Base-by-base conservation (phyloP, 2,797 vertebrate genomes). In the Crocidura indochinensis region DNA sequence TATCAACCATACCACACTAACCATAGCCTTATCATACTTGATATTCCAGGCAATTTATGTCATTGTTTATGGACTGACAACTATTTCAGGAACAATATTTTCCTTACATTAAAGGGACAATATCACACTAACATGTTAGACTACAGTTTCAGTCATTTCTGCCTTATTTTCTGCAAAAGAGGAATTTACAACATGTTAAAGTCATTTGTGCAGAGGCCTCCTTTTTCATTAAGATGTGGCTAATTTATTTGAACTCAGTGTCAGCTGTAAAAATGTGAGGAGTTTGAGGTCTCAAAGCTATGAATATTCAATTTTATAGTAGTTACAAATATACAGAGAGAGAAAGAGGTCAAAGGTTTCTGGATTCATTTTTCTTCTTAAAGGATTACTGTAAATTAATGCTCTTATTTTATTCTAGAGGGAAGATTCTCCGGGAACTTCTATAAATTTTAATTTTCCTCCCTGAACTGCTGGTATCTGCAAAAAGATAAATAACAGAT, bases 71-170 rank as follows among this genome's bases (percentile, higher is more conserved):
- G 85, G 62, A 85, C 68, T 78, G 77, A 47, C 7, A 19, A 82
- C 88, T 94, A 84, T 14, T 93, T 91, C 49, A 83, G 68, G 94
- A 95, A 74, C 78, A 20, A 56, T 94, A 91, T 78, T 93, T 95
- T 38, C 81, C 81, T 87, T 87, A 92, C 87, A 78, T 87, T 88
- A 94, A 67, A 84, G 47, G 94, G 46, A 3, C 65, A 92, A 90
- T 62, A 72, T 89, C 53, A 53, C 53, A 68, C 88, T 87, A 67
- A 94, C 94, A 91, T 64, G 60, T 77, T 90, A 88, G 65, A 77
- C 49, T 69, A 31, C 27, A 62, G 19, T 82, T 92, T 92, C 79
- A 90, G 88, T 94, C 65, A 95, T 81, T 88, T 84, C 31, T 84
- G 82, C 24, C 53, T 94, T 75, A 22, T 68, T 90, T 90, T 87